Conservation (phyloP, 2,797 vertebrate species). For the Helarctos malayanus region DNA sequence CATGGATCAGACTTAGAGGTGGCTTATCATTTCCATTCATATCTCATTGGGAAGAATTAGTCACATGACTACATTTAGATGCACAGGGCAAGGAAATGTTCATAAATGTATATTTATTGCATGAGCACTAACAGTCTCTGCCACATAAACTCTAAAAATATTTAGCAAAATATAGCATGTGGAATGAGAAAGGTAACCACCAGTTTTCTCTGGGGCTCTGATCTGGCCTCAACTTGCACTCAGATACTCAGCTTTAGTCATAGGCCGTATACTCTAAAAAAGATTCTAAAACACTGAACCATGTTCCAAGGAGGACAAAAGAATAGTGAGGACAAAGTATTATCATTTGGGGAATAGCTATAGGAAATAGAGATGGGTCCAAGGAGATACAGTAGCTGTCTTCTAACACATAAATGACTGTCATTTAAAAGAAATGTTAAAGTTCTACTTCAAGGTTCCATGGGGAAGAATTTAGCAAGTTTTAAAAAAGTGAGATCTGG, state of each 20-base stretch:
- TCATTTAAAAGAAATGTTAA: slow-evolving; percentile 64
- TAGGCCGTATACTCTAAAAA: not conserved
- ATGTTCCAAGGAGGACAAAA: not conserved
- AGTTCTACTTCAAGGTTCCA: slow-evolving; percentile 35
- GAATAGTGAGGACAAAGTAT: not conserved
- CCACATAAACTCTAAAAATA: slow-evolving; percentile 6
- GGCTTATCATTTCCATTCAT: not conserved
- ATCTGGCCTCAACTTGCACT: not conserved
- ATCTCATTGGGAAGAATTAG: not conserved
- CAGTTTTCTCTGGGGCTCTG: slow-evolving; percentile 10
- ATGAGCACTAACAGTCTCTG: not conserved
- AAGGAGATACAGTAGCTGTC: slow-evolving; percentile 54
- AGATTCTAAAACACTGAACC: slow-evolving; percentile 43
- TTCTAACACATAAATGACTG: slow-evolving; percentile 42
- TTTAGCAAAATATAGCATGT: slow-evolving; percentile 22
- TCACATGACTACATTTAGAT: not conserved
- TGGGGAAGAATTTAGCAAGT: slow-evolving; percentile 46
- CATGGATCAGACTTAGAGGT: not conserved
- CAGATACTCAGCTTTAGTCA: slow-evolving; percentile 26
- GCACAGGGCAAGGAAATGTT: not conserved
- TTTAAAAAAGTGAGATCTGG: slow-evolving; percentile 25
- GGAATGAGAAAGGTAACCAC: not conserved
- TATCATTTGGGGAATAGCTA: not conserved
- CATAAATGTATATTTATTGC: not conserved
- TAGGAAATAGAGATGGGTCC: slow-evolving; percentile 26